Evolutionary conservation across 2,797 vertebrate genomes (phyloP).

Genomic region (Chiloscyllium punctatum): DNA sequence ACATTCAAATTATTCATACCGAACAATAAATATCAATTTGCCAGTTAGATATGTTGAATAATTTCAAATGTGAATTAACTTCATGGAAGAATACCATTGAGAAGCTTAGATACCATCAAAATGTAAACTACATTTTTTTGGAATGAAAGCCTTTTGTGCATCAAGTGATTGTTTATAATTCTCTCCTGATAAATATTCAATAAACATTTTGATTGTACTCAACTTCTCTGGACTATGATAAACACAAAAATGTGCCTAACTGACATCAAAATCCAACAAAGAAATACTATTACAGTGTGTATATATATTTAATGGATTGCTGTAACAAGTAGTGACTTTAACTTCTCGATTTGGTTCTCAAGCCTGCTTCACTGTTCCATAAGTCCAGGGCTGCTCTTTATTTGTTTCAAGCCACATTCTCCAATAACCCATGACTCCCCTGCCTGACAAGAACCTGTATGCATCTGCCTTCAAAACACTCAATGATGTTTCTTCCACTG

Average conservation of each 20-base stretch:
- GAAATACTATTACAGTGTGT: not conserved
- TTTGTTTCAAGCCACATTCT: no score
- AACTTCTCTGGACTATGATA: not conserved
- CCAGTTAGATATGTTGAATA: not conserved
- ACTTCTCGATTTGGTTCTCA: no score
- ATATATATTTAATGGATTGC: not conserved
- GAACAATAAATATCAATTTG: slow-evolving; percentile 23
- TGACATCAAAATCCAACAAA: not conserved
- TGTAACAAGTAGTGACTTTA: not conserved
- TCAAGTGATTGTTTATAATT: not conserved
- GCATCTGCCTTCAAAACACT: no score
- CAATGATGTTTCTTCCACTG: no score
- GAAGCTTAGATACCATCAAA: not conserved
- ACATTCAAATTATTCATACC: slow-evolving; percentile 1
- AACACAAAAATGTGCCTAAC: not conserved
- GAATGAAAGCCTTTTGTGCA: not conserved
- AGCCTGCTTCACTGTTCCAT: no score
- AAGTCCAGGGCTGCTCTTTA: no score
- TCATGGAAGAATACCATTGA: not conserved
- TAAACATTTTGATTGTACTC: not conserved
- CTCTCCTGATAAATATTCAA: not conserved
- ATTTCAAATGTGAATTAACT: not conserved
- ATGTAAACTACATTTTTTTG: not conserved
- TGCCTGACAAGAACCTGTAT: no score
- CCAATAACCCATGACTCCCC: no score